Evolutionary conservation across 2,797 vertebrate genomes (phyloP).

Genomic region (Thaleichthys pacificus): DNA sequence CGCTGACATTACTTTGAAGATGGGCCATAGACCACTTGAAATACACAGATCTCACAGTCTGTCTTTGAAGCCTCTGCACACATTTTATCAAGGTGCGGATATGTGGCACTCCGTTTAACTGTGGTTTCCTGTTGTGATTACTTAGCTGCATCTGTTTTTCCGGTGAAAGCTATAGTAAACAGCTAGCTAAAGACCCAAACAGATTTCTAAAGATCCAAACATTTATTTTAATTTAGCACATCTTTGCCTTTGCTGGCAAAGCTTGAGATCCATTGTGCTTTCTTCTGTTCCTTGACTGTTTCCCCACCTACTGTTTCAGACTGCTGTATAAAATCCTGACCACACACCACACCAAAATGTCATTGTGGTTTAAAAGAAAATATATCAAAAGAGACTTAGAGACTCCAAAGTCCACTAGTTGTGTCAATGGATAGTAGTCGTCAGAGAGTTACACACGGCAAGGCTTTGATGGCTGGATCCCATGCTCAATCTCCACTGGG

Average conservation of each 20-base stretch:
- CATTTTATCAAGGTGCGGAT: neutral
- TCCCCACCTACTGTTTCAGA: too few species aligned
- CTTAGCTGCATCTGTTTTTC: neutral
- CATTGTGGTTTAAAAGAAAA: conserved; percentile 51
- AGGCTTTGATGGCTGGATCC: conserved; percentile 46
- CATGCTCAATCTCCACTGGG: conserved; percentile 13
- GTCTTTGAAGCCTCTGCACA: conserved; percentile 3
- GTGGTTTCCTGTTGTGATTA: conserved; percentile 35
- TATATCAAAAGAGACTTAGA: conserved; percentile 43
- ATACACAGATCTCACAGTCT: neutral
- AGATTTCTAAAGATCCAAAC: neutral
- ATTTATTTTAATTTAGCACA: conserved; percentile 1
- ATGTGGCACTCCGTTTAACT: too few species aligned
- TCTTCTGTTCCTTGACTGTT: too few species aligned
- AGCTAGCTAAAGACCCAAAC: neutral
- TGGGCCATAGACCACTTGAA: conserved; percentile 33
- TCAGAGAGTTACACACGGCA: conserved; percentile 29
- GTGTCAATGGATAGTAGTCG: conserved; percentile 10
- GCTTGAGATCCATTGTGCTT: too few species aligned
- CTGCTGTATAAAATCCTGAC: neutral
- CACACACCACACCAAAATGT: conserved; percentile 23
- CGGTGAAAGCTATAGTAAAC: neutral
- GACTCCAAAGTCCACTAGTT: conserved; percentile 9
- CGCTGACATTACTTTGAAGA: conserved; percentile 22
- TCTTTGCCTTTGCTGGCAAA: too few species aligned